These are phyloP conservation scores for Ploceus nigricollis DNA, from an alignment of 2,113 vertebrate species.

Conservation along the genomic window DNA sequence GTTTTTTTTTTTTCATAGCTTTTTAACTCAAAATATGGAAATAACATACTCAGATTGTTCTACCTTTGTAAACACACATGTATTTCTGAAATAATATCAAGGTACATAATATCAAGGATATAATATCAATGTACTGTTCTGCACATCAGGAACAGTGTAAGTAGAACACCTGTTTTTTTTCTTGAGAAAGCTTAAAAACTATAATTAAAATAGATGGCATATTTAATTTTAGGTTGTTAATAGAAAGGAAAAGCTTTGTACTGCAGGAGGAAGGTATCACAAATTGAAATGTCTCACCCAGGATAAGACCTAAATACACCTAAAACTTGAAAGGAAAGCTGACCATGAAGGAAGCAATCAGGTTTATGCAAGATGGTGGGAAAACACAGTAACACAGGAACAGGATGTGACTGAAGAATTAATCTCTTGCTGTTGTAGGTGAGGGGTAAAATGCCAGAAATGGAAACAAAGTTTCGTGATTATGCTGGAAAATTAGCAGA, in stretches of 20 bases:
- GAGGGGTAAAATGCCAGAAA: slow-evolving; percentile 61
- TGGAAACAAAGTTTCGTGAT: slow-evolving; percentile 60
- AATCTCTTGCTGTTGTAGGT: slow-evolving; percentile 44
- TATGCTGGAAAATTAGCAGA: not conserved
- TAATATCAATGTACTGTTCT: not conserved
- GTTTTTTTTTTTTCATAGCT: not conserved
- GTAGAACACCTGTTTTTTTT: not conserved
- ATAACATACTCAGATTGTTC: not conserved
- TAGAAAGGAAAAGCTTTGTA: not conserved
- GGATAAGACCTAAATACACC: not conserved
- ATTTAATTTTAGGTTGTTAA: not conserved
- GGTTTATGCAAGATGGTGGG: slow-evolving; percentile 46
- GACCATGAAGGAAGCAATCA: not conserved
- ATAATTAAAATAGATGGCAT: not conserved
- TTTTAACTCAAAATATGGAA: not conserved
- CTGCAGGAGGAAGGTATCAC: not conserved
- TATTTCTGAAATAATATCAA: not conserved
- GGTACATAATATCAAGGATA: not conserved
- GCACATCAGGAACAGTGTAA: not conserved
- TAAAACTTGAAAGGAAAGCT: slow-evolving; percentile 34
- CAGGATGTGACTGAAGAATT: slow-evolving; percentile 60
- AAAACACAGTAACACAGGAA: slow-evolving; percentile 55
- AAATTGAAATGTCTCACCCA: not conserved
- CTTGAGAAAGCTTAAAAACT: not conserved
- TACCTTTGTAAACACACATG: not conserved